phyloP scores from a whole-genome alignment of 2,888 invertebrate genomes.

The Acanthosepion pharaonis region DNA sequence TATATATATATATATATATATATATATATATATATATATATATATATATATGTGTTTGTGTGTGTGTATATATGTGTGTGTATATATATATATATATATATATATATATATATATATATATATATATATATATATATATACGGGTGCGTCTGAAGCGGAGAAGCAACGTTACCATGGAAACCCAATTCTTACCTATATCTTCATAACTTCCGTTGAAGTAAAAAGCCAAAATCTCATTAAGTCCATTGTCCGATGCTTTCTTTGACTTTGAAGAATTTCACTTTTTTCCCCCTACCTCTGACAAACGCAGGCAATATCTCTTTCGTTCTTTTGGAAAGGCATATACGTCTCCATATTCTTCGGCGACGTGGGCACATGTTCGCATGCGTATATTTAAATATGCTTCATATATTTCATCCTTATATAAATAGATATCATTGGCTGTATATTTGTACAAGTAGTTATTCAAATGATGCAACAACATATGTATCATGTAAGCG shows the following conservation, averaged over 20 bases:
- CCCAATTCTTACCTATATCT: neutral
- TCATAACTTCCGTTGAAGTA: conserved; percentile 17
- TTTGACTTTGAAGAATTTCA: neutral
- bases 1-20: conserved; percentile 2
- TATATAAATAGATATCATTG: too few relatives aligned
- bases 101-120: conserved; percentile 33
- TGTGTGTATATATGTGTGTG: too few relatives aligned
- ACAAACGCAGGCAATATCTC: neutral
- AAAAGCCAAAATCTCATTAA: conserved; percentile 9
- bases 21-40: neutral
- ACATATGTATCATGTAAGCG: too few relatives aligned
- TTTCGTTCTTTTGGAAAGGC: neutral
- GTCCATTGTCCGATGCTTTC: neutral
- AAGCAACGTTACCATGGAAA: neutral
- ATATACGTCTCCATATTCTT: neutral
- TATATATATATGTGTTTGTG: too few relatives aligned
- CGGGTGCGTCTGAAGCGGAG: neutral
- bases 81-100: neutral
- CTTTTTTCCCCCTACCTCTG: neutral
- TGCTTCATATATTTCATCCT: too few relatives aligned
- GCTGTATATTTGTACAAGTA: too few relatives aligned
- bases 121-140: neutral
- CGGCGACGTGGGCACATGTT: neutral
- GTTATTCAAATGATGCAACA: too few relatives aligned
- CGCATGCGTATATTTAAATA: too few relatives aligned